These are phyloP conservation scores for Carassius carassius DNA, from an alignment of 2,113 vertebrate genomes.

Conservation along the genomic window DNA sequence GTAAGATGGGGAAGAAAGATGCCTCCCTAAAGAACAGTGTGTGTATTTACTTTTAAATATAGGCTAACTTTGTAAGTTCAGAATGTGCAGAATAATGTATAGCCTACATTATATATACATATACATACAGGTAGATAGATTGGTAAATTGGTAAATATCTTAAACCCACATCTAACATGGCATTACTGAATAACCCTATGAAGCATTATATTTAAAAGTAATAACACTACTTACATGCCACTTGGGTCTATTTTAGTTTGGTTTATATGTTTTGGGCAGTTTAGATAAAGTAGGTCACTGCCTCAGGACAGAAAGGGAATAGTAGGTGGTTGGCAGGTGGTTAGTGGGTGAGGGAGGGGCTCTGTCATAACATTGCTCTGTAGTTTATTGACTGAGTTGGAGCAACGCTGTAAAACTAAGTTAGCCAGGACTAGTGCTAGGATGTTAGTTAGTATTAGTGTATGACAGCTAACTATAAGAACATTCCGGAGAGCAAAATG, in stretches of 20 bases:
- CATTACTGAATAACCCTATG: too few species aligned
- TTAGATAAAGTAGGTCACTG: background rate
- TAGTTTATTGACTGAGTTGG: background rate
- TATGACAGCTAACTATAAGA: background rate
- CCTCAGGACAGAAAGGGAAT: background rate
- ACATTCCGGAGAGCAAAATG: background rate
- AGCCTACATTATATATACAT: too few species aligned
- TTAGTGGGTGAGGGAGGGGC: background rate
- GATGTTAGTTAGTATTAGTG: background rate
- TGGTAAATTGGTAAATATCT: too few species aligned
- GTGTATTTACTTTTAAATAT: background rate
- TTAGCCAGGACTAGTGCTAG: background rate
- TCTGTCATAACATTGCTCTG: background rate
- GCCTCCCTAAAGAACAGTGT: background rate
- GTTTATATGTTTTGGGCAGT: background rate
- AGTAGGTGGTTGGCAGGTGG: conserved; percentile 3
- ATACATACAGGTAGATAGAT: too few species aligned
- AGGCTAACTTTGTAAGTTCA: too few species aligned
- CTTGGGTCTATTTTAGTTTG: too few species aligned
- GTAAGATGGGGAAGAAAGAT: background rate
- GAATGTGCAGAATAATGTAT: too few species aligned
- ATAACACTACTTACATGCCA: too few species aligned
- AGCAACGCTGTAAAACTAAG: background rate
- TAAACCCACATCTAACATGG: too few species aligned
- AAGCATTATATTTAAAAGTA: too few species aligned